Evolutionary conservation across 2,797 vertebrate genomes (phyloP).

Genomic region (Halcyon leucocephala): DNA sequence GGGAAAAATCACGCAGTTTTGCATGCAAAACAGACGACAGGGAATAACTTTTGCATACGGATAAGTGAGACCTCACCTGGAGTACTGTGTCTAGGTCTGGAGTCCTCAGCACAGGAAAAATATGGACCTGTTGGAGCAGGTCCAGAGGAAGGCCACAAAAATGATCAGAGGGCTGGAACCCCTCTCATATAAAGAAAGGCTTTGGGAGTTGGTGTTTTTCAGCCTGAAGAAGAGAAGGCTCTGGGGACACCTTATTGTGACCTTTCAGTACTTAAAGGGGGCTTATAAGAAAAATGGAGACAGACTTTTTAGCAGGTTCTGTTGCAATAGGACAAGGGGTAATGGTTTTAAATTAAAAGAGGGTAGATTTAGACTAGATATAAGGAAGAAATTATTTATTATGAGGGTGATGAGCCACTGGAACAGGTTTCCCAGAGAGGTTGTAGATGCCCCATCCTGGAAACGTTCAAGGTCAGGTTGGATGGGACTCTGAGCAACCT

Average conservation of each 20-base stretch:
- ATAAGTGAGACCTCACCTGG: neutral
- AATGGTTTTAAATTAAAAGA: neutral
- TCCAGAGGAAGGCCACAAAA: neutral
- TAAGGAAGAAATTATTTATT: neutral
- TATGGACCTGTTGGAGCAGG: neutral
- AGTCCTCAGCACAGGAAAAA: neutral
- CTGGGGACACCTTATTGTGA: no score
- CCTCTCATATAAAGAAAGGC: neutral
- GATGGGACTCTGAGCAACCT: neutral
- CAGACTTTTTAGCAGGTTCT: neutral
- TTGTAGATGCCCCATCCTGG: neutral
- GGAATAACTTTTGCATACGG: neutral
- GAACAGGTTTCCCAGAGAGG: neutral
- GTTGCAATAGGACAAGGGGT: neutral
- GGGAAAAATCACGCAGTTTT: rapidly evolving
- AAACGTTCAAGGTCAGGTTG: neutral
- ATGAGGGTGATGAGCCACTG: neutral
- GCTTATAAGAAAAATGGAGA: neutral
- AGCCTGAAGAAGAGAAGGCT: neutral
- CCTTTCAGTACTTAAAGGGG: neutral
- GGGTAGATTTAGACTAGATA: neutral
- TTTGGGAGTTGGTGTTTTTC: neutral
- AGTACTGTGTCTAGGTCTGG: neutral
- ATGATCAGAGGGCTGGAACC: neutral
- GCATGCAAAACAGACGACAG: neutral